Evolutionary conservation across 2,888 invertebrate species (phyloP).

Genomic region (Sphinx pinastri): DNA sequence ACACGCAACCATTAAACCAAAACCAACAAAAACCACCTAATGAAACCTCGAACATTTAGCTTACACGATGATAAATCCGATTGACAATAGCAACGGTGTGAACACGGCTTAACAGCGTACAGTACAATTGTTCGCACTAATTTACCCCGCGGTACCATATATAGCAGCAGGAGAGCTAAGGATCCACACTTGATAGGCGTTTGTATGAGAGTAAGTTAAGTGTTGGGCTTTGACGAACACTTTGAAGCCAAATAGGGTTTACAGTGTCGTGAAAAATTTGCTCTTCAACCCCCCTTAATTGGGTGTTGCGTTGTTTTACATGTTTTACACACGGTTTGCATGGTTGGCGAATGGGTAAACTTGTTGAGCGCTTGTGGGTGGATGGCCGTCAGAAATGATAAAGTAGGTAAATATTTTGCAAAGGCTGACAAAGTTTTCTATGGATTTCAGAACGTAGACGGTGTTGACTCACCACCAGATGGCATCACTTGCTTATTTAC

Average conservation of each 20-base stretch:
- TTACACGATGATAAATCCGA: slow-evolving; percentile 65
- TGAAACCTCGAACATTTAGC: slow-evolving; percentile 36
- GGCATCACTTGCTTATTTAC: no score
- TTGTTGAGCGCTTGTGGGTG: no score
- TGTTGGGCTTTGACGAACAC: slow-evolving; percentile 70
- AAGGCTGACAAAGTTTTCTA: no score
- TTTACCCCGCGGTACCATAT: slow-evolving; percentile 80
- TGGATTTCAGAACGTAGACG: no score
- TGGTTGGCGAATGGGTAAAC: background rate
- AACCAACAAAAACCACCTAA: slow-evolving; percentile 44
- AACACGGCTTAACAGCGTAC: slow-evolving; percentile 63
- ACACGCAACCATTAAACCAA: slow-evolving; percentile 40
- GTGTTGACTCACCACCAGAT: no score
- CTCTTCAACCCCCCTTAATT: slow-evolving; percentile 80
- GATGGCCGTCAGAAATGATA: background rate
- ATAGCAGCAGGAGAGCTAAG: slow-evolving; percentile 72
- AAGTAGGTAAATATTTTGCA: no score
- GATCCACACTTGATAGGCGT: slow-evolving; percentile 80
- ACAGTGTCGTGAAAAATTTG: slow-evolving; percentile 77
- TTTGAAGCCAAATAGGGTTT: slow-evolving; percentile 77
- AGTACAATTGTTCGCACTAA: slow-evolving; percentile 80
- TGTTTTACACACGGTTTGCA: slow-evolving; percentile 34
- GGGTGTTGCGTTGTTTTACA: slow-evolving; percentile 70
- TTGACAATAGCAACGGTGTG: slow-evolving; percentile 59
- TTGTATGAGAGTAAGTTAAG: slow-evolving; percentile 77